Evolutionary conservation across 2,113 vertebrate species (phyloP).

Genomic region (Trogon surrucura): DNA sequence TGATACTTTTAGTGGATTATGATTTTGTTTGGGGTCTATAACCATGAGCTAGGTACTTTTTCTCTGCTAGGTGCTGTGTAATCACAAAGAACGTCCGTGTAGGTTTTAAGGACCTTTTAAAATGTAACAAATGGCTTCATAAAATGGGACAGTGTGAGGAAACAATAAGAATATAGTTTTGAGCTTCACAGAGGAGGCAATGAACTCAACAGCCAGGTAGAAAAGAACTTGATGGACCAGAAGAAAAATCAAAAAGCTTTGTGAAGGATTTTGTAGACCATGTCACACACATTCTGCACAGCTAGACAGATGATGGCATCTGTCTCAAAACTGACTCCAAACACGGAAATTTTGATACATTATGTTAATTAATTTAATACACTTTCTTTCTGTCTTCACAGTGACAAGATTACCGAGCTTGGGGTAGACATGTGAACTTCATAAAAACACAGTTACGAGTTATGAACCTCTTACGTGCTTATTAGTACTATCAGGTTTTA

Average conservation of each 20-base stretch:
- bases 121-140: background rate
- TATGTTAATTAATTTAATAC: background rate
- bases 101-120: background rate
- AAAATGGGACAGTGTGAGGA: background rate
- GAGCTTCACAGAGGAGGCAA: background rate
- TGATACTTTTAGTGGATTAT: background rate
- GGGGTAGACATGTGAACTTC: background rate
- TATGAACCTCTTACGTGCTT: accelerated
- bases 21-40: background rate
- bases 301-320: background rate
- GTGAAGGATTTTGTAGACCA: background rate
- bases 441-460: background rate
- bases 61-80: background rate
- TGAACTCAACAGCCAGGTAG: background rate
- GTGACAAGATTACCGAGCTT: background rate
- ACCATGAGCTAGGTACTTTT: background rate
- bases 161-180: background rate
- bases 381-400: background rate
- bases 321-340: background rate
- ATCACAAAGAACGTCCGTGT: background rate
- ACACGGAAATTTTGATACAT: background rate
- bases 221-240: background rate
- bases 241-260: background rate
- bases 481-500: background rate
- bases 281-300: background rate